Evolutionary conservation across 2,888 invertebrate species (phyloP), one percentile per base, ranked within the genome.

Genomic region (Synanthedon vespiformis): DNA sequence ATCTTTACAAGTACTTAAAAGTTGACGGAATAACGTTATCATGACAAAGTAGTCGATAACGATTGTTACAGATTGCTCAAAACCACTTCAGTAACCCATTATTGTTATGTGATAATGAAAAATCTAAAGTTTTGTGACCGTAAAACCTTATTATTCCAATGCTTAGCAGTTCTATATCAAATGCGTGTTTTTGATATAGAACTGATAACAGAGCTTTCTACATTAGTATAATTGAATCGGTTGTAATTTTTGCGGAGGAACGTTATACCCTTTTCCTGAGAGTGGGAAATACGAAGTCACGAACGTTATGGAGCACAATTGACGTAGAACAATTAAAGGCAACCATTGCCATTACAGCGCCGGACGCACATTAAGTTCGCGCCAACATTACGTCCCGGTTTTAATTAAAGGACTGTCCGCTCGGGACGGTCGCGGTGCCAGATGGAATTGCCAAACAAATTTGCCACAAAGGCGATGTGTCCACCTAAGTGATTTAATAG

Each of bases 401-500:
- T 87, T 86, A 87, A 86, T 87, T 86, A 87, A 87, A 83, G 84
- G 84, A 82, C 84, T 81, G 81, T 71, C 83, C 84, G 77, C 70
- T 70, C 72, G 65, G 68, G 65, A 69, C 69, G 72, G 68, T 65
- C 68, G 68, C 71, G 71, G 69, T 74, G 79, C 79, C 79, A 79
- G 83, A 85, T 81, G 86, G 83, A 86, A 87, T 87, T 84, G 79
- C 86, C 81, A 81, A 87, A 85, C 86, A 87, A 87, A 87, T 86
- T 85, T 79, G 80, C 85, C 82, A 78, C 84, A 77, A 61, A 63
- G 72, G 75, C 82, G 74, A 80, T 80, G 80, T 85, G 86, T 87
- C 86, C 86, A 87, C 86, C 86, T 81, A 85, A 87, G 86, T 87
- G 86, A 87, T 87, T 87, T 87, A 87, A 86, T 84, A 81, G 84